phyloP scores from a whole-genome alignment of 1,140 invertebrate species.

The Drosophila miranda region DNA sequence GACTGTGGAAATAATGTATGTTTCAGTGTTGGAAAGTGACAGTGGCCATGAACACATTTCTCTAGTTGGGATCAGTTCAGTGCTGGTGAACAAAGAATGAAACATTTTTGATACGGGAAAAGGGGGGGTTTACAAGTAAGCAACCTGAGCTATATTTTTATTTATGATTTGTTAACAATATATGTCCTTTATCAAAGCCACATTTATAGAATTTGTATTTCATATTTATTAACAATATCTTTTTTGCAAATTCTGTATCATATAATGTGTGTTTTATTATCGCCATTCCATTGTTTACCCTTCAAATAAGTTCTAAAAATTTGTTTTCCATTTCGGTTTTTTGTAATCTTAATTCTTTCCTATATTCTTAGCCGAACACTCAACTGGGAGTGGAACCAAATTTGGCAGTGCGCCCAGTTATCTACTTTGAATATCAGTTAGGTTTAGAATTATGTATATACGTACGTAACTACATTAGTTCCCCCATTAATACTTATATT shows the following conservation, averaged over 20 bases:
- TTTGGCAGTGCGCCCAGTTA: conserved; percentile 64
- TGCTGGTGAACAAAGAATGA: background rate
- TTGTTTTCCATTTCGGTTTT: conserved; percentile 21
- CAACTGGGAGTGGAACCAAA: conserved; percentile 38
- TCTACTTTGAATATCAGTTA: conserved; percentile 39
- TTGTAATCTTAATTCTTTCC: conserved; percentile 23
- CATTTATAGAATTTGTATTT: conserved; percentile 43
- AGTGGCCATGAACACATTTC: conserved; percentile 10
- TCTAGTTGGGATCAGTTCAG: conserved; percentile 15
- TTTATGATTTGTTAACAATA: conserved; percentile 20
- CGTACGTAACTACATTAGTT: too few species aligned
- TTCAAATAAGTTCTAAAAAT: conserved; percentile 64
- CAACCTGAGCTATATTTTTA: conserved; percentile 12
- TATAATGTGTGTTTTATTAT: conserved; percentile 44
- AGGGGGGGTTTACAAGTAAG: conserved; percentile 30
- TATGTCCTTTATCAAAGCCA: conserved; percentile 62
- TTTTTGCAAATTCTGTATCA: conserved; percentile 23
- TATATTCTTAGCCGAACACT: conserved; percentile 33
- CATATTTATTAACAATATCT: conserved; percentile 30
- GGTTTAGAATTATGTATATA: conserved; percentile 8
- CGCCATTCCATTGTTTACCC: conserved; percentile 58
- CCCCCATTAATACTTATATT: conserved; percentile 45
- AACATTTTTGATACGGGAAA: conserved; percentile 4
- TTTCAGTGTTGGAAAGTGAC: conserved; percentile 13
- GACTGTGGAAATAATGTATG: background rate